Evolutionary conservation across 1,140 invertebrate genomes (phyloP).

Genomic region (Calephelis nemesis): DNA sequence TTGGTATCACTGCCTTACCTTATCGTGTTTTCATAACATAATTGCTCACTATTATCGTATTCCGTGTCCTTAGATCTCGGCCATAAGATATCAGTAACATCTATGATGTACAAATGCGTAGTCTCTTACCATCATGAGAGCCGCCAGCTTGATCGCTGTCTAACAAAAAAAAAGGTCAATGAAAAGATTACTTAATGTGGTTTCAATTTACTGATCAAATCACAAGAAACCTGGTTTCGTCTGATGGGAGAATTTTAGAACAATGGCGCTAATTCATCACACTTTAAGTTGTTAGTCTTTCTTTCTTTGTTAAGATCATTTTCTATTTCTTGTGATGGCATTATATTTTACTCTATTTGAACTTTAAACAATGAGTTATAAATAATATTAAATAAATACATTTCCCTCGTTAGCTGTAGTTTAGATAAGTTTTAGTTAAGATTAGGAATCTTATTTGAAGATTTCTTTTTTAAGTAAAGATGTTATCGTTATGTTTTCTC

Average conservation of each 20-base stretch:
- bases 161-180: slow-evolving; percentile 4
- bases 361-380: slow-evolving; percentile 8
- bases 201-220: slow-evolving; percentile 13
- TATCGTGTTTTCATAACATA: no score
- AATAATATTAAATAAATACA: slow-evolving; percentile 5
- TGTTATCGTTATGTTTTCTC: no score
- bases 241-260: slow-evolving; percentile 30
- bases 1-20: no score
- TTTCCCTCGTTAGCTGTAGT: background rate
- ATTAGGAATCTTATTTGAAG: background rate
- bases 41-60: no score
- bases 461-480: no score
- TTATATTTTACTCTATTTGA: slow-evolving; percentile 8
- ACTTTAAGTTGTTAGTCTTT: slow-evolving; percentile 19
- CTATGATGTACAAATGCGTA: no score
- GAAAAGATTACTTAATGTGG: background rate
- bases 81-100: no score
- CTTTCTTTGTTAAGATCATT: slow-evolving; percentile 16
- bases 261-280: slow-evolving; percentile 33
- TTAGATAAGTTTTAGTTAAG: background rate
- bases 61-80: no score
- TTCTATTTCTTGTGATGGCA: slow-evolving; percentile 13
- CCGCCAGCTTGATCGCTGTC: no score
- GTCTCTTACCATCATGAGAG: no score
- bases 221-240: slow-evolving; percentile 16